These are phyloP conservation scores for Cabera pusaria DNA, from an alignment of 2,888 invertebrate species.

Conservation along the genomic window DNA sequence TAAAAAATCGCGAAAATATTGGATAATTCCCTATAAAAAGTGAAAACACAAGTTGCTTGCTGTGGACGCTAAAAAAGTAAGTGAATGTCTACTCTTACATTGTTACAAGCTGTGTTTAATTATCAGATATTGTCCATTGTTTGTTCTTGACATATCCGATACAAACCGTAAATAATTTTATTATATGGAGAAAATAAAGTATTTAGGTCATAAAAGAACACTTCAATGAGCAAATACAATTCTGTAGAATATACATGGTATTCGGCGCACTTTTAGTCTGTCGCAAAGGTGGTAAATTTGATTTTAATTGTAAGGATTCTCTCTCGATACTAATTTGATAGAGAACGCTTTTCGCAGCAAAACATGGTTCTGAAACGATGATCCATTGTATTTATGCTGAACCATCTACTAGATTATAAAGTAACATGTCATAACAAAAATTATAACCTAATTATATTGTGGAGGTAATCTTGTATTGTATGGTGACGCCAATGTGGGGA, in stretches of 20 bases:
- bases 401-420: no score
- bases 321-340: constrained; percentile 14
- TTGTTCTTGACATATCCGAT: constrained; percentile 1
- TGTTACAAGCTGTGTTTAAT: neutral
- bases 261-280: neutral
- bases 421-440: constrained; percentile 11
- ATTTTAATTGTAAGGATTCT: constrained; percentile 27
- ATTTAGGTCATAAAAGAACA: neutral
- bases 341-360: constrained; percentile 6
- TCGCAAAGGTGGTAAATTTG: constrained; percentile 1
- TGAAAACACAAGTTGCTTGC: constrained; percentile 1
- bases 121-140: neutral
- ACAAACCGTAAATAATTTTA: constrained; percentile 11
- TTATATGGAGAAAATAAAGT: neutral
- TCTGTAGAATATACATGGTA: no score
- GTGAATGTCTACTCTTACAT: constrained; percentile 4
- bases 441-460: constrained; percentile 2
- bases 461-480: no score
- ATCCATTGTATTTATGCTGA: no score
- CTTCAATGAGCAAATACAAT: no score
- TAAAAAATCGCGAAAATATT: constrained; percentile 24
- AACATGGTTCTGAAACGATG: neutral
- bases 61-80: constrained; percentile 5
- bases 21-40: constrained; percentile 19
- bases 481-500: constrained; percentile 5